Base-by-base conservation (phyloP, 2,113 vertebrate genomes). In the Dipodomys merriami region DNA sequence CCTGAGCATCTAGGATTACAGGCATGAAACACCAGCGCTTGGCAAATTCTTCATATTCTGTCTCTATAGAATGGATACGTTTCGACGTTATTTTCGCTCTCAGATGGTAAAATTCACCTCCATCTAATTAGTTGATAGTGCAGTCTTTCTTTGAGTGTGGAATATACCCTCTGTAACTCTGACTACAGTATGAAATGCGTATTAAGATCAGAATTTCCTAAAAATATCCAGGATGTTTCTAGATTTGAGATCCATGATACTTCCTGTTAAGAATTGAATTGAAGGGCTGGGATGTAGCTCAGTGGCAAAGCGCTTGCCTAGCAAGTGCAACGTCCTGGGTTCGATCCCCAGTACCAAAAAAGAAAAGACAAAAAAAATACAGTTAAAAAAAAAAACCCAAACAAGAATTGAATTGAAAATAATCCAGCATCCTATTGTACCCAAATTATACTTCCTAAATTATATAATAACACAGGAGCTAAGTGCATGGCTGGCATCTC, bases 401-500 rank as follows among this genome's bases (percentile, higher is more conserved):
- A n/a, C n/a, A 78, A 96, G 8, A 86, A 53, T 4, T 62, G 65
- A 78, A 53, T 49, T 83, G 22, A n/a, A 94, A 82, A 82, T 25
- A 79, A 81, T 53, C 44, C 6, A 60, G 16, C 20, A 77, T 23
- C 62, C 15, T 77, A 11, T 23, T 35, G 12, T 53, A 39, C 22
- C 4, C 19, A 25, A 71, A 39, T 39, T 49, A 7, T 11, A n/a
- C 64, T 78, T 68, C 25, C 67, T 88, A 88, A 82, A 23, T 83
- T 39, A 30, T 35, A 78, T 62, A 57, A 5, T 77, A 78, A 79
- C 3, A 74, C 1, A 57, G 18, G 10, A 35, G 2, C 18, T 88
- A 64, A 80, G 67, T 10, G 4, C 20, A 29, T 30, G 29, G 29
- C 23, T 71, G 6, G 4, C 64, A 67, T 29, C n/a, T 29, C 6